Percentiles rank a stretch among this genome's conserved stretches.
Evolutionary conservation across 2,888 invertebrate species (phyloP).

Genomic region (Nemotelus nigrinus): DNA sequence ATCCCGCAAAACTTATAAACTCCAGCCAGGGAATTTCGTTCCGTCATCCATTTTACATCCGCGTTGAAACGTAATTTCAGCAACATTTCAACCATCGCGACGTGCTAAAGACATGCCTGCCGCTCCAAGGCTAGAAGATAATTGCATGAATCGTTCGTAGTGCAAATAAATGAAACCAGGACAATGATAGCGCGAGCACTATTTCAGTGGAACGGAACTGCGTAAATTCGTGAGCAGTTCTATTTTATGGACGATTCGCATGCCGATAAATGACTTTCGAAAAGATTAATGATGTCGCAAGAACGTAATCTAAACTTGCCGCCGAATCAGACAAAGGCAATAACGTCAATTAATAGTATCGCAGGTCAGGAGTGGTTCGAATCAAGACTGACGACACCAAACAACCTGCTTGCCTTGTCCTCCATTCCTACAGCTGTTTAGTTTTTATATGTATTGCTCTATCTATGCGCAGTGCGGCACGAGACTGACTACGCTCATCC

Average conservation of each 20-base stretch:
- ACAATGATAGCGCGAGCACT: neutral
- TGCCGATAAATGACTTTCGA: neutral
- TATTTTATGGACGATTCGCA: slow-evolving; percentile 4
- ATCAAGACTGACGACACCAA: no score
- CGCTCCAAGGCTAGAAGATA: neutral
- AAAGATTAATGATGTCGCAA: slow-evolving; percentile 6
- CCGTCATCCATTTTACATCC: no score
- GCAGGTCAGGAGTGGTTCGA: neutral
- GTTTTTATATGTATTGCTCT: neutral
- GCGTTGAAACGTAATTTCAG: no score
- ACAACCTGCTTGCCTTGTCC: no score
- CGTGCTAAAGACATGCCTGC: no score
- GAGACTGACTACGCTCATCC: neutral
- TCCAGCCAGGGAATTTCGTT: no score
- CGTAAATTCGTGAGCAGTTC: neutral
- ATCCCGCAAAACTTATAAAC: no score
- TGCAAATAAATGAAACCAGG: neutral
- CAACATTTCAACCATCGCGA: no score
- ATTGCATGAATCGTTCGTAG: neutral
- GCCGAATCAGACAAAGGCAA: slow-evolving; percentile 1
- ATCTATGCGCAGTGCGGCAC: neutral
- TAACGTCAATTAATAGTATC: neutral
- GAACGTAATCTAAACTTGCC: neutral
- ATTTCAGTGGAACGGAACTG: neutral
- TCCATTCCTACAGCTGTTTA: neutral